Evolutionary conservation across 2,797 vertebrate species (phyloP).

Genomic region (Falco berigora): DNA sequence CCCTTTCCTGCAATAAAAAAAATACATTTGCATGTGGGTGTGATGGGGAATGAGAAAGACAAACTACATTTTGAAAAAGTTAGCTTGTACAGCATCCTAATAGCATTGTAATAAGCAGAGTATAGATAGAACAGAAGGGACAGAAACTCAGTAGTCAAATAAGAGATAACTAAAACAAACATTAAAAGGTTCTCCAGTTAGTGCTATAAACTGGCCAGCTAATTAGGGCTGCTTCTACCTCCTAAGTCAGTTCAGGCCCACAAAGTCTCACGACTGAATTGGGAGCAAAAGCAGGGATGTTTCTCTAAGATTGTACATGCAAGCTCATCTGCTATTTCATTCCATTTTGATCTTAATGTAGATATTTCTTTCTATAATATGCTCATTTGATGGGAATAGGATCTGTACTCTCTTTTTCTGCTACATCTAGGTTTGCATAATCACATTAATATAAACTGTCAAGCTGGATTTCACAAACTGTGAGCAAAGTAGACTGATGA

Average conservation of each 20-base stretch:
- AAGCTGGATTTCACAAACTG: background rate
- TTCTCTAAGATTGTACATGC: background rate
- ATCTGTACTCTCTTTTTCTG: background rate
- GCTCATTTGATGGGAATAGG: background rate
- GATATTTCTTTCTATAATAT: background rate
- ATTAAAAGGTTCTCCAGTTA: background rate
- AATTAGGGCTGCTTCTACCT: background rate
- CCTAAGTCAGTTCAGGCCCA: background rate
- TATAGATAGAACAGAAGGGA: background rate
- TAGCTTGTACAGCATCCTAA: background rate
- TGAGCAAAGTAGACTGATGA: background rate
- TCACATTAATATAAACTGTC: background rate
- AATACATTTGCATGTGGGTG: background rate
- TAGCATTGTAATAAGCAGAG: background rate
- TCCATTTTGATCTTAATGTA: background rate
- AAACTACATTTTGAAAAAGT: background rate
- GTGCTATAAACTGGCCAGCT: background rate
- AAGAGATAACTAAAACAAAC: background rate
- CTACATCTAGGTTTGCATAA: background rate
- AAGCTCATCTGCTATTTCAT: background rate
- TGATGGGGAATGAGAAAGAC: background rate
- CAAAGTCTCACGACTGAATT: background rate
- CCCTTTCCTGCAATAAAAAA: background rate
- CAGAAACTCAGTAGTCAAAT: background rate
- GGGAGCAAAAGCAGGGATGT: background rate